A percentile compares a stretch with the other conserved stretches of the same genome.
phyloP scores from a whole-genome alignment of 2,113 vertebrate genomes.

The Nyctibius bracteatus region DNA sequence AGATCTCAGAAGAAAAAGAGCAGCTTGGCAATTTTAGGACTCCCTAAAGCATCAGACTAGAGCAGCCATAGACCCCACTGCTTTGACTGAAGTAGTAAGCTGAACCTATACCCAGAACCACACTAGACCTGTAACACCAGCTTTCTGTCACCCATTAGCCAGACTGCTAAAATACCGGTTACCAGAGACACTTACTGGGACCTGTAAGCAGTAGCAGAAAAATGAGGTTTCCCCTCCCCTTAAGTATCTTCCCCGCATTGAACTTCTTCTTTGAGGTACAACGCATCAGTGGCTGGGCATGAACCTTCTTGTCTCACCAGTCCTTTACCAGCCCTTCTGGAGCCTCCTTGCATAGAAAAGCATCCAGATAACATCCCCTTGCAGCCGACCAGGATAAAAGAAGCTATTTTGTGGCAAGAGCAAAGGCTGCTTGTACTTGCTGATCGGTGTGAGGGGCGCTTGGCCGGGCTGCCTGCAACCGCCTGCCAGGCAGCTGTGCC shows the following conservation, averaged over 20 bases:
- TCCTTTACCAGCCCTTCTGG: neutral
- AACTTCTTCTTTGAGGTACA: neutral
- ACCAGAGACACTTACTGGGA: neutral
- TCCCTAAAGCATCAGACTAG: neutral
- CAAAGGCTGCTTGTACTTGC: neutral
- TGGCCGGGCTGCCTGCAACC: neutral
- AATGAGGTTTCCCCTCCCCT: neutral
- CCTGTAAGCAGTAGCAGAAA: neutral
- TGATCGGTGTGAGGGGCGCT: accelerated
- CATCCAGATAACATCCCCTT: neutral
- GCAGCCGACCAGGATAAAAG: neutral
- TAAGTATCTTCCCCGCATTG: accelerated
- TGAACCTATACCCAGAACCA: neutral
- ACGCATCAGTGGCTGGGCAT: accelerated
- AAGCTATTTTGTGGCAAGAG: neutral
- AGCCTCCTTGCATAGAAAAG: neutral
- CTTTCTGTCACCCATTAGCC: neutral
- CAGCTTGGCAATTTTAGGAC: neutral
- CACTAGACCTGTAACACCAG: neutral
- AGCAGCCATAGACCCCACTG: neutral
- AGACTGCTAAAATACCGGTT: neutral
- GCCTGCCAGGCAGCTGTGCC: neutral
- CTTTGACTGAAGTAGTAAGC: neutral
- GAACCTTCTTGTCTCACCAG: neutral
- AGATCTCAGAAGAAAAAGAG: neutral